phyloP scores from a whole-genome alignment of 2,797 vertebrate species.

The Eleutherodactylus coqui region DNA sequence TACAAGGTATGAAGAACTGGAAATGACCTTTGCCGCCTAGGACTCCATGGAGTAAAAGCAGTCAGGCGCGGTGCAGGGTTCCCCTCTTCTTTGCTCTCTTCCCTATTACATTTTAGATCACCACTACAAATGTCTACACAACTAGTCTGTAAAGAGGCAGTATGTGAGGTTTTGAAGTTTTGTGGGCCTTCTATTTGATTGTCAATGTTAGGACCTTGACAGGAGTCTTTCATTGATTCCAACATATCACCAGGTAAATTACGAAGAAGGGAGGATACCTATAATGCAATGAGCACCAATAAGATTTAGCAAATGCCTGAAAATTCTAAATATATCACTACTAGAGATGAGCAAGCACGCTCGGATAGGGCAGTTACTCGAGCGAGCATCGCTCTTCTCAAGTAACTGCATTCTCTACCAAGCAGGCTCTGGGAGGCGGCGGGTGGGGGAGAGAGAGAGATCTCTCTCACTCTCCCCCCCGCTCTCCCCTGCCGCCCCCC shows the following conservation, averaged over 20 bases:
- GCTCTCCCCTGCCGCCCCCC: too few species aligned
- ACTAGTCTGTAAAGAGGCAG: slow-evolving; percentile 16
- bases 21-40: slow-evolving; percentile 15
- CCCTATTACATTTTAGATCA: neutral
- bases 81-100: neutral
- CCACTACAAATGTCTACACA: neutral
- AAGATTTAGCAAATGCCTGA: neutral
- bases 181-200: neutral
- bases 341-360: too few species aligned
- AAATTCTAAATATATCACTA: neutral
- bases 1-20: slow-evolving; percentile 23
- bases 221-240: neutral
- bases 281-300: neutral
- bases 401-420: too few species aligned
- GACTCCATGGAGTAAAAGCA: slow-evolving; percentile 60
- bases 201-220: neutral
- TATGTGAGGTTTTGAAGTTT: neutral
- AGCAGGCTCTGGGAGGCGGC: too few species aligned
- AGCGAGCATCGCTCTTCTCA: too few species aligned
- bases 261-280: slow-evolving; percentile 48
- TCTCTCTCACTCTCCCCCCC: too few species aligned
- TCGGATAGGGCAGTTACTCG: too few species aligned
- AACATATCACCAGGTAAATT: slow-evolving; percentile 11
- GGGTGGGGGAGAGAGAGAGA: too few species aligned
- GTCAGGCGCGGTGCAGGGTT: slow-evolving; percentile 6